A percentile compares a stretch with the other conserved stretches of the same genome.
phyloP scores from a whole-genome alignment of 2,888 invertebrate genomes.

The Heliconius aoede region DNA sequence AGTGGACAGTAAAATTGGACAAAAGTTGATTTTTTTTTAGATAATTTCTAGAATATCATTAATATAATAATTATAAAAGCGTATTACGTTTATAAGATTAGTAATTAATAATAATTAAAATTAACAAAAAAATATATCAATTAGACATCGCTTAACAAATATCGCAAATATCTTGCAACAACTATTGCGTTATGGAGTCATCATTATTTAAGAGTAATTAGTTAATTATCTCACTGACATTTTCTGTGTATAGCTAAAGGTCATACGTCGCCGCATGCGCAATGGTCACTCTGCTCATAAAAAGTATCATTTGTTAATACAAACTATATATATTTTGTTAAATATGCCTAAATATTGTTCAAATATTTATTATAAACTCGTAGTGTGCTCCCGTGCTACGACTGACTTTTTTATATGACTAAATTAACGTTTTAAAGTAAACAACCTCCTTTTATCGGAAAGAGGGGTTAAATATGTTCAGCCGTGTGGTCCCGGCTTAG shows the following conservation, averaged over 20 bases:
- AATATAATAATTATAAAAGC: too few relatives aligned
- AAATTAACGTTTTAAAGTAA: too few relatives aligned
- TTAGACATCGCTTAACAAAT: neutral
- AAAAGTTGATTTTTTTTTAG: neutral
- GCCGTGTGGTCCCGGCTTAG: too few relatives aligned
- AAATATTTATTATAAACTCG: too few relatives aligned
- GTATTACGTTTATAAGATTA: too few relatives aligned
- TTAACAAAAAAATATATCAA: neutral
- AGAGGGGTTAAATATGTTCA: too few relatives aligned
- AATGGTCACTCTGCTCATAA: constrained; percentile 20
- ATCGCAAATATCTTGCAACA: neutral
- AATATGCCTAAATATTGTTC: too few relatives aligned
- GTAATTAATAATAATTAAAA: too few relatives aligned
- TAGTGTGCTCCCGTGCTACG: too few relatives aligned
- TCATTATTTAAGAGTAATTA: constrained; percentile 57
- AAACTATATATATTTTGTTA: neutral
- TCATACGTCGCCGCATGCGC: constrained; percentile 48
- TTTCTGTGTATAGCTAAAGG: constrained; percentile 60
- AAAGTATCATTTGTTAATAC: constrained; percentile 5
- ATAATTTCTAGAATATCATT: neutral
- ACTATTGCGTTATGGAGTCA: neutral
- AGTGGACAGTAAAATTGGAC: neutral
- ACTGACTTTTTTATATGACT: too few relatives aligned
- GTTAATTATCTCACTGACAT: constrained; percentile 67
- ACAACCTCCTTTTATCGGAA: neutral